Base-by-base conservation (phyloP, 2,113 vertebrate genomes). In the Peromyscus polionotus region DNA sequence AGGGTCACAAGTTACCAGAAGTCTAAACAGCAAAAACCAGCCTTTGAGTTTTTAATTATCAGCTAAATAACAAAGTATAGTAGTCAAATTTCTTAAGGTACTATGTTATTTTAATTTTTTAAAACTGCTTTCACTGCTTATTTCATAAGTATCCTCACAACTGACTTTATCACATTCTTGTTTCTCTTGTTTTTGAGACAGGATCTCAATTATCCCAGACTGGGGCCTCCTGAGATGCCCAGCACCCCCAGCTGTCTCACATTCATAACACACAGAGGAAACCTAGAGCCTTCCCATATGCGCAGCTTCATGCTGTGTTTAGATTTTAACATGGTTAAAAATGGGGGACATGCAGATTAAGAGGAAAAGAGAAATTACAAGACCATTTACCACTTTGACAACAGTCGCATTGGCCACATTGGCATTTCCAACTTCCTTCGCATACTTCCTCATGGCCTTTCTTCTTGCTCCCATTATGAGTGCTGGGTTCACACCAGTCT, bases 401-500 rank as follows among this genome's bases (percentile, higher is more conserved):
- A 98, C 97, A 0, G 98, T 77, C 0, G 98, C 98, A 57, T 98
- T 99, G 36, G 94, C 79, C 7, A 98, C 65, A 1, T 97, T 95
- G 68, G 94, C 95, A 1, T 97, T 97, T 28, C 98, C 98, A n/a
- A 94, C 80, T 95, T 98, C 98, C 98, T 96, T 99, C 20, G 97
- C 98, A 1, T 98, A 98, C 51, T 99, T 99, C 98, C 98, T 99
- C 98, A 96, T 97, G 26, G 97, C 98, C 93, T 99, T 99, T 95
- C 98, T 99, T 85, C 97, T 98, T 0, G 98, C 98, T 57, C 98
- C 98, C 97, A 99, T 98, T 67, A 99, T 86, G 75, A 96, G 68
- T 31, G 98, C 97, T 3, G 99, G 99, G 98, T 99, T 98, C 5
- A 99, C 98, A 36, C 99, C 99, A 0, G 99, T 99, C 99, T 99